Conservation (phyloP, 2,797 vertebrate species). For the Sarcophilus harrisii region DNA sequence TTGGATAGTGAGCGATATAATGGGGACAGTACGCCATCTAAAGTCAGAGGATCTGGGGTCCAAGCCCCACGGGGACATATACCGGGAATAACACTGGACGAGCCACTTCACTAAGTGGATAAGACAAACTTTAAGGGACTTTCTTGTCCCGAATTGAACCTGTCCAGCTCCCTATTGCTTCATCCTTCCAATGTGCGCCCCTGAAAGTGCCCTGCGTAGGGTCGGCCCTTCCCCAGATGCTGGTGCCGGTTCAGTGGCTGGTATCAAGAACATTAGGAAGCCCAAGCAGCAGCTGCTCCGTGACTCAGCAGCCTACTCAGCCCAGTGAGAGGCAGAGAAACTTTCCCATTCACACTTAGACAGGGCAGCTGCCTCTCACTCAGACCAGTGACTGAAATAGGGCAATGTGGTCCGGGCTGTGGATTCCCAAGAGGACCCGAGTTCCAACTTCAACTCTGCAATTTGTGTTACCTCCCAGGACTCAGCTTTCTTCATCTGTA, state of each 20-base stretch:
- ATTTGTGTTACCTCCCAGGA: not conserved
- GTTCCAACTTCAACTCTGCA: not conserved
- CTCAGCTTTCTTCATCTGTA: not conserved
- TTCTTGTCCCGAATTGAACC: not conserved
- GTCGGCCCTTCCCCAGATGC: not conserved
- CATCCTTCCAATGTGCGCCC: not conserved
- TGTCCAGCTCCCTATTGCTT: not conserved
- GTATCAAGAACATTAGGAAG: not conserved
- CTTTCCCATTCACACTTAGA: not conserved
- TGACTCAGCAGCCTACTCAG: not conserved
- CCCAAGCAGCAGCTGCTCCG: not conserved
- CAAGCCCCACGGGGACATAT: rapidly evolving
- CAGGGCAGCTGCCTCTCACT: not conserved
- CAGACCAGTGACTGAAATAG: not conserved
- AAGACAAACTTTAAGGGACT: not conserved
- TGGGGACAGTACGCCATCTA: not conserved
- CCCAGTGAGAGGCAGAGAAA: not conserved
- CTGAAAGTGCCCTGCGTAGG: not conserved
- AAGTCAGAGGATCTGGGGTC: not conserved
- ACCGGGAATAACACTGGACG: not conserved
- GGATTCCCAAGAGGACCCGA: not conserved
- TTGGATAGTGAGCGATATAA: not conserved
- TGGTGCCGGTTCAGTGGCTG: not conserved
- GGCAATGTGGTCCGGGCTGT: not conserved
- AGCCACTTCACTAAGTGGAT: not conserved